These are phyloP conservation scores for Tupiocoris notatus DNA, from an alignment of 2,888 invertebrate genomes.

Conservation along the genomic window DNA sequence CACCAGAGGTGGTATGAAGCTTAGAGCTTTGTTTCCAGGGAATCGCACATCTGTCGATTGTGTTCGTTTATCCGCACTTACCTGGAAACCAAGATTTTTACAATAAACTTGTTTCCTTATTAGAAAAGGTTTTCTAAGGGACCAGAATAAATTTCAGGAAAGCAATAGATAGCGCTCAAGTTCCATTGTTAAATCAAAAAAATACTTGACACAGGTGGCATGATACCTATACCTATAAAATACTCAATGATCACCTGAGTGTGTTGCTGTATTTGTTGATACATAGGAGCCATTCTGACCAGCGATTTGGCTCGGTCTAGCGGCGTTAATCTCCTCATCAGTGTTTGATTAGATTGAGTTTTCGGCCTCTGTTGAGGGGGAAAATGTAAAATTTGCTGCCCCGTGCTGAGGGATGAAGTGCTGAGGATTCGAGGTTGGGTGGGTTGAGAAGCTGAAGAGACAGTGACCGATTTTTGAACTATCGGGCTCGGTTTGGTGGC, in stretches of 20 bases:
- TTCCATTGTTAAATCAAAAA: too few species aligned
- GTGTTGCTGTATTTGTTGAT: slow-evolving; percentile 29
- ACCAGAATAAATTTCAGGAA: background rate
- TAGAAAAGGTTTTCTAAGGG: too few species aligned
- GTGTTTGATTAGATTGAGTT: background rate
- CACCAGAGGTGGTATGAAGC: slow-evolving; percentile 20
- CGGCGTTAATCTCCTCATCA: slow-evolving; percentile 16
- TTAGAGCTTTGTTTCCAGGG: background rate
- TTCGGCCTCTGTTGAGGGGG: background rate
- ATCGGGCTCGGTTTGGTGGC: slow-evolving; percentile 16
- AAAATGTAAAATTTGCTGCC: background rate
- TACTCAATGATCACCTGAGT: background rate
- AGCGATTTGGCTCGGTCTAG: slow-evolving; percentile 44
- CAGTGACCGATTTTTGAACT: slow-evolving; percentile 5
- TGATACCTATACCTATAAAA: background rate
- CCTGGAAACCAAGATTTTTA: background rate
- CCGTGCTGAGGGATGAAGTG: background rate
- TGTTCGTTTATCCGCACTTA: background rate
- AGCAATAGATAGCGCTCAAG: background rate
- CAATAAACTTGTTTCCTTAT: background rate
- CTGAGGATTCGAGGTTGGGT: background rate
- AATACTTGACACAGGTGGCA: too few species aligned
- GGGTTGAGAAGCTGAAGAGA: background rate
- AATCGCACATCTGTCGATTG: background rate
- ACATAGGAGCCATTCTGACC: slow-evolving; percentile 43